Evolutionary conservation across 2,888 invertebrate genomes (phyloP).

Genomic region (Pegoplata infirma): DNA sequence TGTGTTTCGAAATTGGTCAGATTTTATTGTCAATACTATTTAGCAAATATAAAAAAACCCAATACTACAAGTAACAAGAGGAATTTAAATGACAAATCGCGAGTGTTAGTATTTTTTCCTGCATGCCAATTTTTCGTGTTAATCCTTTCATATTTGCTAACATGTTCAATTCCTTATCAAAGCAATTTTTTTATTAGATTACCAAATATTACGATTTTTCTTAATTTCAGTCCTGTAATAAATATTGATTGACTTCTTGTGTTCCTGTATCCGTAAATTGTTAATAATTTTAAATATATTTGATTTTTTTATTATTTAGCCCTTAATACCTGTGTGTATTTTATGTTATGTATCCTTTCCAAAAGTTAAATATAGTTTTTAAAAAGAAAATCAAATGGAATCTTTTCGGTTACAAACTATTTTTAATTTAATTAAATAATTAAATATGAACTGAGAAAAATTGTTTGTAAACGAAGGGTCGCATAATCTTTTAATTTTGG

Average conservation of each 20-base stretch:
- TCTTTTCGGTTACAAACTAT: background rate
- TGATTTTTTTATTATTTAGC: slow-evolving; percentile 10
- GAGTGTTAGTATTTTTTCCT: too few species aligned
- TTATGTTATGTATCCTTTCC: slow-evolving; percentile 40
- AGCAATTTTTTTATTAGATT: slow-evolving; percentile 10
- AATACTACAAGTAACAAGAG: too few species aligned
- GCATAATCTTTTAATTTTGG: background rate
- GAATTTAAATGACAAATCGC: too few species aligned
- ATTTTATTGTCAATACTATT: too few species aligned
- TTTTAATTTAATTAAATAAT: too few species aligned
- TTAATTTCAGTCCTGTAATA: slow-evolving; percentile 60
- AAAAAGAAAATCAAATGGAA: background rate
- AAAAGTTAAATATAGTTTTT: slow-evolving; percentile 31
- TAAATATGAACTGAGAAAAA: slow-evolving; percentile 7
- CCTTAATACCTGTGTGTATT: slow-evolving; percentile 22
- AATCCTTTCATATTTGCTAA: too few species aligned
- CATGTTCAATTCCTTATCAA: background rate
- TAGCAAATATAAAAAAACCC: too few species aligned
- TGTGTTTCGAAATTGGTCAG: too few species aligned
- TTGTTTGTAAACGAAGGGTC: background rate
- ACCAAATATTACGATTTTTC: slow-evolving; percentile 36
- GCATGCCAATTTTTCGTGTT: too few species aligned
- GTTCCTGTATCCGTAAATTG: slow-evolving; percentile 49
- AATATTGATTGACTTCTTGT: slow-evolving; percentile 32
- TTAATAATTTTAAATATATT: slow-evolving; percentile 5